phyloP scores from a whole-genome alignment of 1,140 invertebrate genomes.

The Euwallacea fornicatus region DNA sequence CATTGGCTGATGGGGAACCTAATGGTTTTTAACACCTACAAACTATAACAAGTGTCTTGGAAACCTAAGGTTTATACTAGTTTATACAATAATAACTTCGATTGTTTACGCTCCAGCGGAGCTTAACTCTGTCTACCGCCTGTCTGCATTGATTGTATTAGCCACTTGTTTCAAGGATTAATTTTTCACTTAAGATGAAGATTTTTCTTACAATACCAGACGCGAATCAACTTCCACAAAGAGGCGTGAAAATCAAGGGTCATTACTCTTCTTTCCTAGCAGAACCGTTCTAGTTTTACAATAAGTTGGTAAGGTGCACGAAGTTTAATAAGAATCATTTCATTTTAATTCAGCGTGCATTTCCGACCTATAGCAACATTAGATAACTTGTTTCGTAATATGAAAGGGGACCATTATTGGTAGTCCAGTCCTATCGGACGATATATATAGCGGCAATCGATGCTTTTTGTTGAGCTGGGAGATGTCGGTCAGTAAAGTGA shows the following conservation, averaged over 20 bases:
- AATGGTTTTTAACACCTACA: background rate
- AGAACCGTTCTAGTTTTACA: background rate
- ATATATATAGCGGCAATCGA: background rate
- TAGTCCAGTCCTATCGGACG: constrained; percentile 2
- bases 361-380: constrained; percentile 14
- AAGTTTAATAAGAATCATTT: background rate
- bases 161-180: background rate
- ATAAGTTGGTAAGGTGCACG: background rate
- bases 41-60: background rate
- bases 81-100: too few relatives aligned
- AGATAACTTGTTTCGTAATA: constrained; percentile 11
- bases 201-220: too few relatives aligned
- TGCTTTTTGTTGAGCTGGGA: too few relatives aligned
- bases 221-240: too few relatives aligned
- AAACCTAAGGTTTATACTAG: background rate
- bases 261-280: too few relatives aligned
- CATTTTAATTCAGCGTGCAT: constrained; percentile 7
- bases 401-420: background rate
- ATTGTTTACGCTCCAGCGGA: constrained; percentile 3
- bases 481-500: too few relatives aligned
- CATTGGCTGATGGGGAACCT: background rate
- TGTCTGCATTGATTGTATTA: background rate
- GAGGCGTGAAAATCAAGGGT: too few relatives aligned
- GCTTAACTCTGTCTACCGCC: background rate
- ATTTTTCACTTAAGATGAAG: background rate